These are phyloP conservation scores for Apamea sordens DNA, from an alignment of 2,888 invertebrate genomes.

Conservation along the genomic window DNA sequence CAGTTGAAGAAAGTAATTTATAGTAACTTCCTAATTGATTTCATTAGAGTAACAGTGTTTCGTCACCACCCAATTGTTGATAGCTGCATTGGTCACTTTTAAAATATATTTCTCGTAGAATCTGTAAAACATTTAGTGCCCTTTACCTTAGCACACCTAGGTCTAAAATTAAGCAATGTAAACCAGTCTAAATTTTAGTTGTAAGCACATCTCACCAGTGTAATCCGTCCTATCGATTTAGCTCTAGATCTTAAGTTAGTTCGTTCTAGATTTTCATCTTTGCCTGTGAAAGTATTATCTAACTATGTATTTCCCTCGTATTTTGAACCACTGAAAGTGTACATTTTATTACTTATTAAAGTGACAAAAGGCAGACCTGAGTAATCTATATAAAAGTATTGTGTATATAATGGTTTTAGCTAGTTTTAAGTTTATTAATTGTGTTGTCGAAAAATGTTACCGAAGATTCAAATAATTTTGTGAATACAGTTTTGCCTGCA, in stretches of 20 bases:
- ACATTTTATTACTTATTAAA: conserved; percentile 35
- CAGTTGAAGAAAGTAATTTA: neutral
- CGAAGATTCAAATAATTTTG: neutral
- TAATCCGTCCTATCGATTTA: conserved; percentile 87
- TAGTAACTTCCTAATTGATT: neutral
- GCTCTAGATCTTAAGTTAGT: conserved; percentile 60
- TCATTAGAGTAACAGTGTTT: neutral
- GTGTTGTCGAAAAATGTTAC: conserved; percentile 1
- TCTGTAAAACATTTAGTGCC: neutral
- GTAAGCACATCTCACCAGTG: conserved; percentile 75
- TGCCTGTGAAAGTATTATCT: conserved; percentile 88
- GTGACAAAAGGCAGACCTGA: conserved; percentile 40
- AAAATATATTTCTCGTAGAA: neutral
- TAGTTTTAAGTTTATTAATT: conserved; percentile 23
- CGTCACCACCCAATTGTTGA: neutral
- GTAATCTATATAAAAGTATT: neutral
- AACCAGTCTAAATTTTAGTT: conserved; percentile 47
- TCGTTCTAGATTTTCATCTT: conserved; percentile 76
- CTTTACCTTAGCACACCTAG: conserved; percentile 25
- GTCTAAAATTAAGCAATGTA: conserved; percentile 24
- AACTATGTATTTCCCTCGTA: conserved; percentile 67
- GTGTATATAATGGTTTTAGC: conserved; percentile 6
- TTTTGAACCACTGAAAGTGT: conserved; percentile 53
- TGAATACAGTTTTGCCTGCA: neutral
- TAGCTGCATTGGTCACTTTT: neutral